These are phyloP conservation scores for Heliconius ethilla DNA, from an alignment of 2,888 invertebrate genomes.

Conservation along the genomic window DNA sequence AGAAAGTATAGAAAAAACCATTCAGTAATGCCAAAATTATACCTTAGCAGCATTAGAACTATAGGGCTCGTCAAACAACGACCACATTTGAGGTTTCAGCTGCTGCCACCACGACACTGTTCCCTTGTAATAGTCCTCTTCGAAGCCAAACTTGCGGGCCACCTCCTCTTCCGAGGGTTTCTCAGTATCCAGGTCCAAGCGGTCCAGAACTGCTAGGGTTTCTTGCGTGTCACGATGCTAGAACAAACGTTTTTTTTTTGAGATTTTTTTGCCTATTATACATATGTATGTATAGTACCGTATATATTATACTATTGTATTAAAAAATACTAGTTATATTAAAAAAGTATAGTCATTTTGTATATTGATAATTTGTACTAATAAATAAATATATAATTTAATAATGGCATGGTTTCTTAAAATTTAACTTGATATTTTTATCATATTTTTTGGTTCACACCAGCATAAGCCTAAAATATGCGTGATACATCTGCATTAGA, in stretches of 20 bases:
- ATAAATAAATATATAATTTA: too few relatives aligned
- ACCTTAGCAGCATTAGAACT: conserved; percentile 99
- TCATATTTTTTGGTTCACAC: too few relatives aligned
- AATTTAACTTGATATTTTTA: too few relatives aligned
- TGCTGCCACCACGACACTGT: conserved; percentile 98
- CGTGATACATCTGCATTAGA: too few relatives aligned
- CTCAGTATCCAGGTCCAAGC: conserved; percentile 98
- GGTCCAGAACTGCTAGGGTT: conserved; percentile 97
- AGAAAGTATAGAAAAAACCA: background rate
- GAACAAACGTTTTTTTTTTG: conserved; percentile 29
- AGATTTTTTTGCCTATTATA: background rate
- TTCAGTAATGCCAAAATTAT: conserved; percentile 46
- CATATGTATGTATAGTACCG: background rate
- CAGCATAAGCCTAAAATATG: too few relatives aligned
- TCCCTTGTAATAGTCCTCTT: conserved; percentile 95
- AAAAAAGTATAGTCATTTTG: background rate
- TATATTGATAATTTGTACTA: background rate
- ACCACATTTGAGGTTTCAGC: conserved; percentile 98
- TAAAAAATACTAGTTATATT: background rate
- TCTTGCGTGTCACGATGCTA: conserved; percentile 99
- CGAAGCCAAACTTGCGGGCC: conserved; percentile 98
- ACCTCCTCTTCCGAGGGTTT: conserved; percentile 99
- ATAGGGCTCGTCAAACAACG: conserved; percentile 99
- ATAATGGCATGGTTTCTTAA: too few relatives aligned
- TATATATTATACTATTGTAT: too few relatives aligned